Conservation (phyloP, 2,888 invertebrate genomes). For the Zelleria hepariella region DNA sequence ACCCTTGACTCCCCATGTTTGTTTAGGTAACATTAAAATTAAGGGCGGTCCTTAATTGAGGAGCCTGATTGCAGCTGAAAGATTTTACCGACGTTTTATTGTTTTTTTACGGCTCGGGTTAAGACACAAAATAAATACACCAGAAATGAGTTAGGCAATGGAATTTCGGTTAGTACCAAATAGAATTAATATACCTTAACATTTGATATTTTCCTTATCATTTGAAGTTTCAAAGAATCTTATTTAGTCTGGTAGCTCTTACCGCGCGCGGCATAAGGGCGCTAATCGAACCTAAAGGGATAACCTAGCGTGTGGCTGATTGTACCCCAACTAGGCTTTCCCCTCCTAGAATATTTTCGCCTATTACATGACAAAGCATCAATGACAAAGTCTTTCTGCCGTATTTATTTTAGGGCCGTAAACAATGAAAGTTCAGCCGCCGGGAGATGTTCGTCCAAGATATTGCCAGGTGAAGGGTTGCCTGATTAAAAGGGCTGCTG, state of each 20-base stretch:
- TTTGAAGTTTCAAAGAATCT: no score
- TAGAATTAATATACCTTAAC: no score
- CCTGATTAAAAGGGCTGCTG: background rate
- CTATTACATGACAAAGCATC: no score
- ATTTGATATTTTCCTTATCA: no score
- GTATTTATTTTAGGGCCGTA: background rate
- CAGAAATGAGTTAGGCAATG: no score
- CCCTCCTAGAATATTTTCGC: no score
- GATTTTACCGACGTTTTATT: background rate
- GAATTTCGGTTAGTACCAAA: no score
- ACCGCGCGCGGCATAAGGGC: no score
- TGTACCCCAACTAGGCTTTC: no score
- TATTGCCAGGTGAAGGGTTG: background rate
- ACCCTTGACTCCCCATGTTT: slow-evolving; percentile 13
- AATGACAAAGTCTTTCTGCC: background rate
- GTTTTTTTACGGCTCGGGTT: background rate
- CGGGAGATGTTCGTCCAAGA: background rate
- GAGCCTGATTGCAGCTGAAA: background rate
- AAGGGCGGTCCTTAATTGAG: slow-evolving; percentile 9
- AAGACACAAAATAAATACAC: background rate
- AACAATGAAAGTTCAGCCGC: background rate
- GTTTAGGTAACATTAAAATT: slow-evolving; percentile 12
- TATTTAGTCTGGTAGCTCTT: no score
- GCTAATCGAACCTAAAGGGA: no score
- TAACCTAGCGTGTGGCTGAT: no score